A percentile compares a stretch with the other conserved stretches of the same genome.
Evolutionary conservation across 2,113 vertebrate species (phyloP).

Genomic region (Gymnorhina tibicen): DNA sequence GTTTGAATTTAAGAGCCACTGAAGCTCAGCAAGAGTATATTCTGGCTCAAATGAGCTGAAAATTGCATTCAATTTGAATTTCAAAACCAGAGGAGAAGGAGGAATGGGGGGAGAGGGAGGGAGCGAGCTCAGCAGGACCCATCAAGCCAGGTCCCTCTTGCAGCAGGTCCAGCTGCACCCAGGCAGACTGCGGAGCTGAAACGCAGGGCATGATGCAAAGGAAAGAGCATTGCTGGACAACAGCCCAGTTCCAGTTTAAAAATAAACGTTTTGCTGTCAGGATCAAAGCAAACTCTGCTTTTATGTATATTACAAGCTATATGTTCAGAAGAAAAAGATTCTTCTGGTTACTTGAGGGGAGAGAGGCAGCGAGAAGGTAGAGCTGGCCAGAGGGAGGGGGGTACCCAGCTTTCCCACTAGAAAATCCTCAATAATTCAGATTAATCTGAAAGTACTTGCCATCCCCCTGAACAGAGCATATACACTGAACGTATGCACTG

Average conservation of each 20-base stretch:
- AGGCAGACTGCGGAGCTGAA: conserved; percentile 48
- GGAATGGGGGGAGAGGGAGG: neutral
- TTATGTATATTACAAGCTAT: conserved; percentile 69
- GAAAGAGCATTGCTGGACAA: conserved; percentile 72
- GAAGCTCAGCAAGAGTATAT: conserved; percentile 84
- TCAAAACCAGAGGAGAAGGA: conserved; percentile 73
- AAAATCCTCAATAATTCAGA: conserved; percentile 20
- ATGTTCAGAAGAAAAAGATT: conserved; percentile 55
- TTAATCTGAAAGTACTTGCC: neutral
- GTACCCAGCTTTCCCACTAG: neutral
- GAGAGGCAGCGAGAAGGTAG: neutral
- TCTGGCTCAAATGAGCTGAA: conserved; percentile 87
- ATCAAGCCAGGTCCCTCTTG: conserved; percentile 51
- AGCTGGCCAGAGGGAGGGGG: neutral
- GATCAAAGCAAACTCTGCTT: conserved; percentile 79
- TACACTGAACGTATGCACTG: neutral
- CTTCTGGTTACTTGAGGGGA: conserved; percentile 53
- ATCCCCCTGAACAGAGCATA: neutral
- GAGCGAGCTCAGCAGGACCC: conserved; percentile 30
- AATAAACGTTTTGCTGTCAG: conserved; percentile 77
- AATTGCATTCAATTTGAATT: conserved; percentile 88
- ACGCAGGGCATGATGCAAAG: conserved; percentile 50
- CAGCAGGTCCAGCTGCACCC: conserved; percentile 62
- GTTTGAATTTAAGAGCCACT: conserved; percentile 83
- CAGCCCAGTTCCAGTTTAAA: conserved; percentile 76